Evolutionary conservation across 1,140 invertebrate genomes (phyloP).

Genomic region (Venturia canescens): DNA sequence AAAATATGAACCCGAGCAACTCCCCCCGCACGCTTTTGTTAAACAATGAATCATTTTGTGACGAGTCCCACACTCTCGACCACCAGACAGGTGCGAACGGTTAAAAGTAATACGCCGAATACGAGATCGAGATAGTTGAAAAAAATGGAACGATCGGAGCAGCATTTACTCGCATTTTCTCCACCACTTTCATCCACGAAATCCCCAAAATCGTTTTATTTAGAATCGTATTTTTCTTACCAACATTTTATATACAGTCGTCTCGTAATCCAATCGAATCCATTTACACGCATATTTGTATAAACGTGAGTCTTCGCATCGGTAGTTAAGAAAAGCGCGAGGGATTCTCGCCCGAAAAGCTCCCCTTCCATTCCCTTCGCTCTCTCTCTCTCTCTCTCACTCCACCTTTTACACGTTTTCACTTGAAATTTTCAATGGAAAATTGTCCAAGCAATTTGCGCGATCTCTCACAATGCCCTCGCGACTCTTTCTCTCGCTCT

Average conservation of each 20-base stretch:
- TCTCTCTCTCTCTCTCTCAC: too few species aligned
- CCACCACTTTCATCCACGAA: not conserved
- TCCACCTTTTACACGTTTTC: not conserved
- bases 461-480: constrained; percentile 67
- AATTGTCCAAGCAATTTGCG: constrained; percentile 75
- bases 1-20: not conserved
- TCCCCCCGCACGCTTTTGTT: constrained; percentile 9
- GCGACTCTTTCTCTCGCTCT: constrained; percentile 1
- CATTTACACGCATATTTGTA: not conserved
- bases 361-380: constrained; percentile 46
- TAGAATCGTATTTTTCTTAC: constrained; percentile 13
- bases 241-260: constrained; percentile 13
- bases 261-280: constrained; percentile 60
- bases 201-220: not conserved
- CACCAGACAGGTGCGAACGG: not conserved
- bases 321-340: constrained; percentile 55
- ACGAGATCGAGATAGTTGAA: not conserved
- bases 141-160: not conserved
- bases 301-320: constrained; percentile 47
- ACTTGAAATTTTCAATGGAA: constrained; percentile 57
- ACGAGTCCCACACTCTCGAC: not conserved
- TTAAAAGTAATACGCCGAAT: too few species aligned
- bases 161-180: not conserved
- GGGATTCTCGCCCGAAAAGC: constrained; percentile 43
- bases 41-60: constrained; percentile 35